These are phyloP conservation scores for Bufo gargarizans DNA, from an alignment of 2,113 vertebrate species.

Conservation along the genomic window DNA sequence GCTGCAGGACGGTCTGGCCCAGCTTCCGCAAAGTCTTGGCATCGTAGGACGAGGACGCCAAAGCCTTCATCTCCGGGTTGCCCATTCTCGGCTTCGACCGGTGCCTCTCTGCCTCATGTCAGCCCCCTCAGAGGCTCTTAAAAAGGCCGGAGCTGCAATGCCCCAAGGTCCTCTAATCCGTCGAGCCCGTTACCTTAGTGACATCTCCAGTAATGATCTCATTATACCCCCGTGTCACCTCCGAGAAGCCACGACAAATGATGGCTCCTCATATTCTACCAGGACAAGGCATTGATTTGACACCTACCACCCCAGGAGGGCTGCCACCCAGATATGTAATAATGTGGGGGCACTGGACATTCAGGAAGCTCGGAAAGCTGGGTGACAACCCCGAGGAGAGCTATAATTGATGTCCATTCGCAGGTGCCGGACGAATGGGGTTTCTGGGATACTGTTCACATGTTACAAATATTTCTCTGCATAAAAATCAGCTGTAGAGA, in stretches of 20 bases:
- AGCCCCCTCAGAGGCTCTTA: slow-evolving; percentile 15
- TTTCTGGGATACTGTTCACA: neutral
- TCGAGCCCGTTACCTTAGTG: slow-evolving; percentile 42
- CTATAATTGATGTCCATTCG: too few relatives aligned
- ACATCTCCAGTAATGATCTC: slow-evolving; percentile 43
- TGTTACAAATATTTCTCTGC: too few relatives aligned
- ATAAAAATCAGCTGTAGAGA: too few relatives aligned
- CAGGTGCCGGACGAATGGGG: too few relatives aligned
- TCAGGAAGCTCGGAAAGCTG: too few relatives aligned
- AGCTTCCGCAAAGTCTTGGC: slow-evolving; percentile 25
- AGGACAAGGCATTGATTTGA: neutral
- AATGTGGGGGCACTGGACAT: too few relatives aligned
- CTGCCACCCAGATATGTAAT: too few relatives aligned
- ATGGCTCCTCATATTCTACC: too few relatives aligned
- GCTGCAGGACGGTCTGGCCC: slow-evolving; percentile 42
- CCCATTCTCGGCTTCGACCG: slow-evolving; percentile 4
- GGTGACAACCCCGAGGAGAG: too few relatives aligned
- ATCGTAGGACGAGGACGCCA: neutral
- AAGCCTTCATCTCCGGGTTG: slow-evolving; percentile 40
- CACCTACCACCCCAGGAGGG: too few relatives aligned
- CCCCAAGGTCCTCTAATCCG: slow-evolving; percentile 51
- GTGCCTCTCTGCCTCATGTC: neutral
- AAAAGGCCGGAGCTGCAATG: slow-evolving; percentile 11
- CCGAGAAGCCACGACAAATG: too few relatives aligned
- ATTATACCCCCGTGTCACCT: slow-evolving; percentile 28